Conservation (phyloP, 2,888 invertebrate species). For the Drosophila anomalata region DNA sequence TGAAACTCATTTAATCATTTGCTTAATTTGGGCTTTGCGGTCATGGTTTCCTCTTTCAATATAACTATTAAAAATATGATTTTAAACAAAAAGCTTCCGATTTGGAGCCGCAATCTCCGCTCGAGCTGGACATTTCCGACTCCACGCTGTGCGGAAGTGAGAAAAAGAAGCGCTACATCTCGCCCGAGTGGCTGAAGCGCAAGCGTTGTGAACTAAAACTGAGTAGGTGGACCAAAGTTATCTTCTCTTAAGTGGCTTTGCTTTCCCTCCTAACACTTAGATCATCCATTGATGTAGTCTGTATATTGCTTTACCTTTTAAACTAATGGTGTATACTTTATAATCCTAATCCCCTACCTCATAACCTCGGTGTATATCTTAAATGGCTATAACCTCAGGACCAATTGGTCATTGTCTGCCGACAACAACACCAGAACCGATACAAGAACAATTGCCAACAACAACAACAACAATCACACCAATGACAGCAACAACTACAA, state of each 20-base stretch:
- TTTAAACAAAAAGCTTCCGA: slow-evolving; percentile 57
- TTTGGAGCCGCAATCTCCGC: slow-evolving; percentile 57
- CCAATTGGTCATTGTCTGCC: slow-evolving; percentile 84
- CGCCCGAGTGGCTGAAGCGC: slow-evolving; percentile 83
- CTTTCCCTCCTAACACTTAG: neutral
- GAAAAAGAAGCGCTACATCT: slow-evolving; percentile 82
- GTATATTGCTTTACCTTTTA: neutral
- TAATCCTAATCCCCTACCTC: slow-evolving; percentile 23
- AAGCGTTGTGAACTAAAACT: slow-evolving; percentile 82
- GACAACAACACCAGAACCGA: slow-evolving; percentile 74
- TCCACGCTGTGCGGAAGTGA: slow-evolving; percentile 57
- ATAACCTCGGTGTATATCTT: slow-evolving; percentile 16
- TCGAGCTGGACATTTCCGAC: slow-evolving; percentile 42
- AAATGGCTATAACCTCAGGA: slow-evolving; percentile 69
- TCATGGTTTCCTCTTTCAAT: slow-evolving; percentile 20
- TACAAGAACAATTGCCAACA: slow-evolving; percentile 45
- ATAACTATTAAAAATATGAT: neutral
- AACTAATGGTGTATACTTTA: slow-evolving; percentile 40
- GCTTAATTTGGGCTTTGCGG: slow-evolving; percentile 17
- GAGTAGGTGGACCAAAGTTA: slow-evolving; percentile 67
- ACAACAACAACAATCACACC: slow-evolving; percentile 40
- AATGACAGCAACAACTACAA: slow-evolving; percentile 37
- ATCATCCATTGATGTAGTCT: neutral
- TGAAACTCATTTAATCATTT: slow-evolving; percentile 13
- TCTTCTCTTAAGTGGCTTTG: neutral